Evolutionary conservation across 2,888 invertebrate species (phyloP).

Genomic region (Panopea generosa): DNA sequence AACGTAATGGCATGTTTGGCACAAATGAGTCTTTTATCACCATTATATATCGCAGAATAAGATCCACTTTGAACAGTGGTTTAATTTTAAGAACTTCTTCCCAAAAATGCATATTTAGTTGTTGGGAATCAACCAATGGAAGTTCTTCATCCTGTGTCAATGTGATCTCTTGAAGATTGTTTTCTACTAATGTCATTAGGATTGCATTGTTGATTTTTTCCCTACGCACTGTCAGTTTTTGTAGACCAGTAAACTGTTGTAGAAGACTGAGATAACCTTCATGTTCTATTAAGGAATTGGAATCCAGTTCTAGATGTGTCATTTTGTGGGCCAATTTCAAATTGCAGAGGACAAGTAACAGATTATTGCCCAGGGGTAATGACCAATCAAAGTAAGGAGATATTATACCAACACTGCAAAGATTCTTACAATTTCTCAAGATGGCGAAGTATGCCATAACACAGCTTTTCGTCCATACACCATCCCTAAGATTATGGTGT

Average conservation of each 20-base stretch:
- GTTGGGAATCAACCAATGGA: slow-evolving; percentile 54
- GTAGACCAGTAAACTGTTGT: slow-evolving; percentile 58
- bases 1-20: slow-evolving; percentile 65
- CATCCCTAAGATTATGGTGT: slow-evolving; percentile 25
- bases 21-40: slow-evolving; percentile 71
- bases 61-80: slow-evolving; percentile 64
- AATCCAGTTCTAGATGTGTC: slow-evolving; percentile 64
- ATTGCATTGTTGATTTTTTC: slow-evolving; percentile 69
- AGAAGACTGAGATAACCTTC: slow-evolving; percentile 62
- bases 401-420: slow-evolving; percentile 44
- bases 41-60: slow-evolving; percentile 65
- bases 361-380: slow-evolving; percentile 51
- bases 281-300: slow-evolving; percentile 64
- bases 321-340: slow-evolving; percentile 50
- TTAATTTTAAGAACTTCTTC: slow-evolving; percentile 57
- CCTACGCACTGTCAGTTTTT: slow-evolving; percentile 60
- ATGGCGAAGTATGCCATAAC: slow-evolving; percentile 58
- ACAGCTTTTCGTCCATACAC: slow-evolving; percentile 58
- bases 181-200: slow-evolving; percentile 53
- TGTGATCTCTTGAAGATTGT: slow-evolving; percentile 62
- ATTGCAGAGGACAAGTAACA: slow-evolving; percentile 44
- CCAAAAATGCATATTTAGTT: slow-evolving; percentile 65
- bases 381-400: slow-evolving; percentile 66
- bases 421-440: slow-evolving; percentile 45
- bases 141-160: slow-evolving; percentile 71